Evolutionary conservation across 2,888 invertebrate genomes (phyloP).

Genomic region (Bedellia somnulentella): DNA sequence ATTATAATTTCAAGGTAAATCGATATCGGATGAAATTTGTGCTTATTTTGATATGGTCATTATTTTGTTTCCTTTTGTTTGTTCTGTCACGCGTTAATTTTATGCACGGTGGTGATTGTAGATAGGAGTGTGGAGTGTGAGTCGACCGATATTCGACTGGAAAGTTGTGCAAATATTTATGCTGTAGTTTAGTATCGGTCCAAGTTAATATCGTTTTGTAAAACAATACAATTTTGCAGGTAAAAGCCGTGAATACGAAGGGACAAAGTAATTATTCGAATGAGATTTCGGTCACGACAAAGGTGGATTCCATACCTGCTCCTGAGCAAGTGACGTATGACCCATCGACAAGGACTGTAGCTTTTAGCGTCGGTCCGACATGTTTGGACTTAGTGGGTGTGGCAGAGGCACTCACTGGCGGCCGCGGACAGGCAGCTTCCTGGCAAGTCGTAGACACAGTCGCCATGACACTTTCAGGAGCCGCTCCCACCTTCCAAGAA

Average conservation of each 20-base stretch:
- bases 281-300: conserved; percentile 78
- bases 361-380: conserved; percentile 79
- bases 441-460: conserved; percentile 71
- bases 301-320: conserved; percentile 80
- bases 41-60: conserved; percentile 9
- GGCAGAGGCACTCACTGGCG: conserved; percentile 69
- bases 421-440: conserved; percentile 19
- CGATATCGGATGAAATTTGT: conserved; percentile 10
- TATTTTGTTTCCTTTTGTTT: conserved; percentile 10
- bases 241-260: conserved; percentile 85
- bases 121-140: too few species aligned
- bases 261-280: conserved; percentile 87
- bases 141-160: too few species aligned
- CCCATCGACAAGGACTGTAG: conserved; percentile 72
- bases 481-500: conserved; percentile 70
- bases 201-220: neutral
- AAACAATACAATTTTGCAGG: conserved; percentile 31
- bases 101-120: conserved; percentile 7
- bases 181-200: too few species aligned
- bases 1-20: conserved; percentile 56
- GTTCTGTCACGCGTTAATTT: conserved; percentile 14
- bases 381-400: conserved; percentile 77
- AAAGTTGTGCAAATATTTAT: too few species aligned
- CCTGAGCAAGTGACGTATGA: conserved; percentile 83
- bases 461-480: conserved; percentile 71